These are phyloP conservation scores for Watsonalla cultraria DNA, from an alignment of 2,888 invertebrate species.

Conservation along the genomic window DNA sequence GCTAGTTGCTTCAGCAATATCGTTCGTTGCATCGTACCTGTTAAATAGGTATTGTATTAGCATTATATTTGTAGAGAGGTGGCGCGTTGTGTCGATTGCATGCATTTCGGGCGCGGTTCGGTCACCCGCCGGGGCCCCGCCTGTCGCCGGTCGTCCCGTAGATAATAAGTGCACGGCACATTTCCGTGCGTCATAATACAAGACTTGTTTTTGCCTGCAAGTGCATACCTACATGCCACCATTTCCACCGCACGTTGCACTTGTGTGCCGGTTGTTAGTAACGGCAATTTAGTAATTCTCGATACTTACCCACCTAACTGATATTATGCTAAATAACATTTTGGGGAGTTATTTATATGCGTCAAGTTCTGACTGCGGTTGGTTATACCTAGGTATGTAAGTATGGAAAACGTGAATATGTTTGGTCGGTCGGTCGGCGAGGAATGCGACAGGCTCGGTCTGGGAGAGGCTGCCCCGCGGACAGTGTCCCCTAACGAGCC, in stretches of 20 bases:
- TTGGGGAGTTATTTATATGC: constrained; percentile 6
- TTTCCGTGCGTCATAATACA: constrained; percentile 49
- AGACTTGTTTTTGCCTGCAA: constrained; percentile 42
- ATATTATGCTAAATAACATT: constrained; percentile 11
- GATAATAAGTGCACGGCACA: constrained; percentile 66
- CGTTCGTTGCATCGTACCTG: no score
- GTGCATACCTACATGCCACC: constrained; percentile 33
- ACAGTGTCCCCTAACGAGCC: constrained; percentile 66
- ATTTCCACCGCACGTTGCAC: constrained; percentile 1
- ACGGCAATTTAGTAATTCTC: constrained; percentile 17
- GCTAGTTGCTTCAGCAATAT: no score
- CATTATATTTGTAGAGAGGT: constrained; percentile 17
- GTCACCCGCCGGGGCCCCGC: constrained; percentile 65
- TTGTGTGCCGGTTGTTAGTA: constrained; percentile 4
- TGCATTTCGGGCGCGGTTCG: constrained; percentile 51
- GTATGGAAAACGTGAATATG: constrained; percentile 11
- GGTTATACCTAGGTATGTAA: constrained; percentile 14
- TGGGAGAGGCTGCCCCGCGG: constrained; percentile 41
- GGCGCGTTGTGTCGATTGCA: constrained; percentile 24
- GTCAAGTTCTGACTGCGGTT: constrained; percentile 8
- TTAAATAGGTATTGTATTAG: constrained; percentile 5
- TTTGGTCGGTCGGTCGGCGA: constrained; percentile 18
- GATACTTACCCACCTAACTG: neutral
- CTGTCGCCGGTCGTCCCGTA: constrained; percentile 45
- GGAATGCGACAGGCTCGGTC: constrained; percentile 41